Evolutionary conservation across 2,797 vertebrate genomes (phyloP).

Genomic region (Danio albolineatus): DNA sequence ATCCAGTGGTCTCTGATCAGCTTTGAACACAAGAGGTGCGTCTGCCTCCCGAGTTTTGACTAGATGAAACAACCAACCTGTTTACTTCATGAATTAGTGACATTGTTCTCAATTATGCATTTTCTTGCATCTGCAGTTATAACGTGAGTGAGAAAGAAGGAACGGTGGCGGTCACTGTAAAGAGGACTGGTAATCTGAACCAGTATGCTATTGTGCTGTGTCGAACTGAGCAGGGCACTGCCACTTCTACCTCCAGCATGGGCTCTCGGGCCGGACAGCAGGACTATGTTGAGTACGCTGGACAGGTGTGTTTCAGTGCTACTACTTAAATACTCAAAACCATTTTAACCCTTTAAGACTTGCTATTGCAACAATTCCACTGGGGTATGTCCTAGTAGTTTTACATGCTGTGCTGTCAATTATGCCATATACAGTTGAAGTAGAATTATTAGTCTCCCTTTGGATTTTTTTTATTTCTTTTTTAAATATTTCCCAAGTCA

Average conservation of each 20-base stretch:
- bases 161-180: conserved; percentile 86
- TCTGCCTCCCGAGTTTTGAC: neutral
- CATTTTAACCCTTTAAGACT: neutral
- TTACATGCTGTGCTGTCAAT: too few species aligned
- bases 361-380: too few species aligned
- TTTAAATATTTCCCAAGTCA: too few species aligned
- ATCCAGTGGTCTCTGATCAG: conserved; percentile 97
- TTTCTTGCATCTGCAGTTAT: conserved; percentile 80
- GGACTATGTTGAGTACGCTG: conserved; percentile 92
- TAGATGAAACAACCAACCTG: neutral
- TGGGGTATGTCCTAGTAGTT: too few species aligned
- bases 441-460: too few species aligned
- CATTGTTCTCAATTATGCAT: neutral
- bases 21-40: conserved; percentile 88
- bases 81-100: neutral
- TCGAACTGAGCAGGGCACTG: conserved; percentile 86
- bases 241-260: conserved; percentile 79
- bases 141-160: conserved; percentile 88
- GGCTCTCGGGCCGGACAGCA: conserved; percentile 79
- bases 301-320: conserved; percentile 82
- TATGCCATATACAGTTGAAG: too few species aligned
- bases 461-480: too few species aligned
- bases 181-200: conserved; percentile 90
- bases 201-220: conserved; percentile 95
- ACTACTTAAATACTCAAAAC: too few species aligned